Conservation (phyloP, 1,140 invertebrate species). For the Dendrolimus punctatus region DNA sequence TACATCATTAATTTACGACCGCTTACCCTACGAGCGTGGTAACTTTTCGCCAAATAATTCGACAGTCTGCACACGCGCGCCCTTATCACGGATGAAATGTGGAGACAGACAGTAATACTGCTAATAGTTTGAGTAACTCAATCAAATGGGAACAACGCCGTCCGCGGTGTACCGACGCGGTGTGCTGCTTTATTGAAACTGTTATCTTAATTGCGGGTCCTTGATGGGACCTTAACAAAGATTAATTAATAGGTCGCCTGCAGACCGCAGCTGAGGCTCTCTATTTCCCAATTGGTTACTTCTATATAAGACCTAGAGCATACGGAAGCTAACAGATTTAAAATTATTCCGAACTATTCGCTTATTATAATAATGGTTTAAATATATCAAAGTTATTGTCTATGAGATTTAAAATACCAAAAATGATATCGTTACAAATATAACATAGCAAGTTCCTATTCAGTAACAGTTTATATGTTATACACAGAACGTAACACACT, state of each 20-base stretch:
- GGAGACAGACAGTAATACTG: conserved; percentile 20
- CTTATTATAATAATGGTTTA: no score
- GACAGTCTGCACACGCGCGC: conserved; percentile 18
- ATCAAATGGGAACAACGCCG: conserved; percentile 43
- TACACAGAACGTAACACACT: no score
- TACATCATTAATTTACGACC: conserved; percentile 5
- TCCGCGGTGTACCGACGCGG: conserved; percentile 19
- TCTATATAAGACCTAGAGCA: conserved; percentile 33
- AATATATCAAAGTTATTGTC: no score
- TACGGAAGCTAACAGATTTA: conserved; percentile 2
- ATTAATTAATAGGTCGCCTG: conserved; percentile 52
- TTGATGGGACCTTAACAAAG: conserved; percentile 42
- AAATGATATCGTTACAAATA: no score
- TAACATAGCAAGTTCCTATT: no score
- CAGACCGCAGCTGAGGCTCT: conserved; percentile 19
- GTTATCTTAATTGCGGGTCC: conserved; percentile 53
- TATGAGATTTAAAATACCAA: no score
- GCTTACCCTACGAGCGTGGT: conserved; percentile 6
- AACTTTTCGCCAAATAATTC: conserved; percentile 15
- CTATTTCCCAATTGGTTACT: conserved; percentile 37
- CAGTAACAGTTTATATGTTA: no score
- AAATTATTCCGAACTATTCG: no score
- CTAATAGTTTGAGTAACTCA: conserved; percentile 28
- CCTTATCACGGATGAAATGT: conserved; percentile 14
- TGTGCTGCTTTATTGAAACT: conserved; percentile 51